Percentiles rank a stretch among this genome's conserved stretches.
These are phyloP conservation scores for Brotogeris chrysoptera DNA, from an alignment of 2,797 vertebrate species.

Conservation along the genomic window DNA sequence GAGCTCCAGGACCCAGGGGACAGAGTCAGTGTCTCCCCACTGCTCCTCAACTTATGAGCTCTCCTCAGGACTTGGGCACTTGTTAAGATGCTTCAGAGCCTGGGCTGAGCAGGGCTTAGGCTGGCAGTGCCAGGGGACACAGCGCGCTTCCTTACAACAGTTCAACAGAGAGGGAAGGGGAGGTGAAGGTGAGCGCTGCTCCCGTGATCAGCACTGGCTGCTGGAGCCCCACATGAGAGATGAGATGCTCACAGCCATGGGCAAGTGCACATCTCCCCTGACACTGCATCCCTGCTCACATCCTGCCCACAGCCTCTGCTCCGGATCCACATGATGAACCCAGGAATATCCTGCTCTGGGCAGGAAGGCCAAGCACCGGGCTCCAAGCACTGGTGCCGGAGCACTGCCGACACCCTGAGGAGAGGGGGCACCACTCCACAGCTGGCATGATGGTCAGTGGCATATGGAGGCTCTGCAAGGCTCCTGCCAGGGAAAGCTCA, in stretches of 20 bases:
- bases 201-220: background rate
- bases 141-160: background rate
- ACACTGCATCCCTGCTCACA: fast-evolving
- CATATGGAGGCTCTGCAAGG: slow-evolving; percentile 29
- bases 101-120: background rate
- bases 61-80: background rate
- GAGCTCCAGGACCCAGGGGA: background rate
- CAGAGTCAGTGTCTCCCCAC: background rate
- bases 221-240: background rate
- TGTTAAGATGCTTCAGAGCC: background rate
- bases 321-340: fast-evolving
- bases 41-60: background rate
- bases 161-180: background rate
- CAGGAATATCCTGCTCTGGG: background rate
- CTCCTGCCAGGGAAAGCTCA: slow-evolving; percentile 30
- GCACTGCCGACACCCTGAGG: background rate
- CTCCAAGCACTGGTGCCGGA: background rate
- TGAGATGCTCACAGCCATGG: fast-evolving
- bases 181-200: background rate
- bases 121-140: background rate
- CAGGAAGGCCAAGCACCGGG: background rate
- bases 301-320: background rate
- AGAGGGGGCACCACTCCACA: background rate
- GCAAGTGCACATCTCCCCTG: fast-evolving
- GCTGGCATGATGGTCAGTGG: background rate